Evolutionary conservation across 2,888 invertebrate species (phyloP).

Genomic region (Marasmarcha lunaedactyla): DNA sequence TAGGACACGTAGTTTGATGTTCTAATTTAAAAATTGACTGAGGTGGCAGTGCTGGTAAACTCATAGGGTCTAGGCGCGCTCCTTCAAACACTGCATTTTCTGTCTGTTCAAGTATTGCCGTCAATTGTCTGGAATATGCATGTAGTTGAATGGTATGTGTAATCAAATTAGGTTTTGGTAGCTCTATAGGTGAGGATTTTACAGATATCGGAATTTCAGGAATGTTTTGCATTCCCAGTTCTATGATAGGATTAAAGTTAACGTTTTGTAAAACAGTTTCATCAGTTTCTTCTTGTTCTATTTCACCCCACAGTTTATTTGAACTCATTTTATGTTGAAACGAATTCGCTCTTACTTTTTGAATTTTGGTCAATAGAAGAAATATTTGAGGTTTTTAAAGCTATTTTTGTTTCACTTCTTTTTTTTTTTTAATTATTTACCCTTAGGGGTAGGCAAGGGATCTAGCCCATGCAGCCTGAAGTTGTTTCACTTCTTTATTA

Average conservation of each 20-base stretch:
- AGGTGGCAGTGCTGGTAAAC: constrained; percentile 40
- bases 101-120: constrained; percentile 43
- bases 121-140: constrained; percentile 39
- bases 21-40: constrained; percentile 38
- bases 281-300: constrained; percentile 41
- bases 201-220: constrained; percentile 59
- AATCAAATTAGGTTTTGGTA: constrained; percentile 52
- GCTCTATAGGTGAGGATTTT: constrained; percentile 53
- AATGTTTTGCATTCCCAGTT: constrained; percentile 62
- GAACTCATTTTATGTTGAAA: constrained; percentile 33
- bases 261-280: constrained; percentile 48
- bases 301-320: constrained; percentile 53
- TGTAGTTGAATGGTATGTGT: constrained; percentile 59
- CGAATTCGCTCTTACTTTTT: no score
- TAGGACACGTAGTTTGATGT: constrained; percentile 40
- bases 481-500: no score
- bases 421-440: no score
- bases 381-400: no score
- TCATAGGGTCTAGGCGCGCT: constrained; percentile 35
- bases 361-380: no score
- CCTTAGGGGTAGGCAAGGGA: no score
- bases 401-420: no score
- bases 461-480: no score
- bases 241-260: constrained; percentile 62
- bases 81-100: constrained; percentile 45